These are phyloP conservation scores for Cepaea nemoralis DNA, from an alignment of 1,140 invertebrate genomes.

Conservation along the genomic window DNA sequence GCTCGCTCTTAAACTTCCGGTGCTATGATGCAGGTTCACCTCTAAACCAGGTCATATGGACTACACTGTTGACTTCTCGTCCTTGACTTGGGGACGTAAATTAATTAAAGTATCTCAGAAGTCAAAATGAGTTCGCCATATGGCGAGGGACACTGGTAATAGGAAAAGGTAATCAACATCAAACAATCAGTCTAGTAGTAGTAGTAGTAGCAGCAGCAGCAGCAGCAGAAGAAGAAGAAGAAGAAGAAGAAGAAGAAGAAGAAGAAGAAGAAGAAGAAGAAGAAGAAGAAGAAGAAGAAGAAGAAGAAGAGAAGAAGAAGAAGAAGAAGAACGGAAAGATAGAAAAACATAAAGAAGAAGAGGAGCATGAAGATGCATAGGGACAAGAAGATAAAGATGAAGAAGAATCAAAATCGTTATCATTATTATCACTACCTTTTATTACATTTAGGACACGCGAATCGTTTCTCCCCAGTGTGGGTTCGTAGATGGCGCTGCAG, in stretches of 20 bases:
- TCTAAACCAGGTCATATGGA: not conserved
- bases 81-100: no score
- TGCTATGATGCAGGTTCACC: not conserved
- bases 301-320: not conserved
- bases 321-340: no score
- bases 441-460: slow-evolving; percentile 87
- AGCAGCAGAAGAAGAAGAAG: no score
- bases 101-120: no score
- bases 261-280: not conserved
- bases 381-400: not conserved
- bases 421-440: slow-evolving; percentile 69
- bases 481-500: slow-evolving; percentile 89
- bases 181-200: not conserved
- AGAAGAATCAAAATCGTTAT: not conserved
- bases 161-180: no score
- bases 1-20: no score
- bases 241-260: not conserved
- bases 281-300: not conserved
- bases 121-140: no score
- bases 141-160: no score
- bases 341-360: not conserved
- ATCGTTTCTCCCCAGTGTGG: slow-evolving; percentile 95
- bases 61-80: no score
- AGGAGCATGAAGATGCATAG: not conserved
- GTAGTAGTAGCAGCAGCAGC: no score